Base-by-base conservation (phyloP, 2,888 invertebrate species). In the Stratiomys singularior region DNA sequence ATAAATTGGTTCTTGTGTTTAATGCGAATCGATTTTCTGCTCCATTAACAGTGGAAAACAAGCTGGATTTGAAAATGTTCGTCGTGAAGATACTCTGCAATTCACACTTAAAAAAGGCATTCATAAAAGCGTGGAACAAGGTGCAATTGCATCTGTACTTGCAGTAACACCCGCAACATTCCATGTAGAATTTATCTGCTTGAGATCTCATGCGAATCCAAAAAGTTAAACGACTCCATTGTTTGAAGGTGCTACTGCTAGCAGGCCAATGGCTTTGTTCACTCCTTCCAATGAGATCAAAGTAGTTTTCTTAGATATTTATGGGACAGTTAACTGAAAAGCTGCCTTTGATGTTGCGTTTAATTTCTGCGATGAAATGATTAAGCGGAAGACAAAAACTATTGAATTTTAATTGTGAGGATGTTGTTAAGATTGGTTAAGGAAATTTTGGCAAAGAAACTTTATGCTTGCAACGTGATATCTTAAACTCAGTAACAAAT, bases 161-260 rank as follows among this genome's bases (percentile, higher is more conserved):
- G 25, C 25, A 5, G 1, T 46, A 21, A 69, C 47, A 47, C 25
- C 66, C 37, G 37, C 66, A 30, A 37, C 37, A 37, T 37, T 28
- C 37, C 21, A 13, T n/a, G 47, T 18, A 44, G 46, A 15, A 64
- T 30, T 69, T 69, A 69, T 69, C 69, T 47, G 72, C 27, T 37
- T 60, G 58, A 18, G 37, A 74, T 60, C 74, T 74, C 58, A 37
- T 37, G 74, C 74, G 74, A 74, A 58, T 58, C 60, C 74, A 60
- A 74, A 27, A 74, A 74, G 37, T 52, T 74, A 58, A 78, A 76
- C 47, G 56, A 56, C 52, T 69, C 71, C 76, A 78, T 78, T 78
- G 78, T 78, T 28, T 52, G 60, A 52, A 76, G 78, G 78, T 78
- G 78, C 78, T 46, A 78, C 78, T 78, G 46, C 69, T 78, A 52